A percentile compares a stretch with the other conserved stretches of the same genome.
These are phyloP conservation scores for Scaptodrosophila lebanonensis DNA, from an alignment of 1,140 invertebrate genomes.

Conservation along the genomic window DNA sequence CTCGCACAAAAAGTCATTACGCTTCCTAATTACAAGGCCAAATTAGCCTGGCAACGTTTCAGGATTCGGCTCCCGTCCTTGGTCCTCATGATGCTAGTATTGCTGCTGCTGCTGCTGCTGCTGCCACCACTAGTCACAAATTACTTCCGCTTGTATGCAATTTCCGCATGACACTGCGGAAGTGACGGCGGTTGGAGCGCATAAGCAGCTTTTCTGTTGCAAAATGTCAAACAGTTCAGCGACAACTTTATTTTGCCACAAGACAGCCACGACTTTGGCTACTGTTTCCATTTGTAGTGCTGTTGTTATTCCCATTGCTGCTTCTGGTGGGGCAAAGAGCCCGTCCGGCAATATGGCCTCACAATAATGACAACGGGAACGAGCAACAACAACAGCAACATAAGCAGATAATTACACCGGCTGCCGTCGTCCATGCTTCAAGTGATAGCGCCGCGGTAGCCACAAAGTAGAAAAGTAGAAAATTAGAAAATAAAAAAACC, in stretches of 20 bases:
- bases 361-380: slow-evolving; percentile 17
- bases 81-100: slow-evolving; percentile 30
- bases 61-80: neutral
- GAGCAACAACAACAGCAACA: slow-evolving; percentile 27
- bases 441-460: too few species aligned
- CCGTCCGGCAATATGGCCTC: slow-evolving; percentile 12
- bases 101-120: neutral
- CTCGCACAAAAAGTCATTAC: slow-evolving; percentile 59
- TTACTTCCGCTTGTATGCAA: slow-evolving; percentile 70
- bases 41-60: slow-evolving; percentile 37
- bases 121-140: slow-evolving; percentile 50
- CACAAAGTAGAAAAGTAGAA: slow-evolving; percentile 71
- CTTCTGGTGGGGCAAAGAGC: too few species aligned
- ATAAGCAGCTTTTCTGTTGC: slow-evolving; percentile 65
- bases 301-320: too few species aligned
- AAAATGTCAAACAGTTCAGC: slow-evolving; percentile 62
- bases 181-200: slow-evolving; percentile 33
- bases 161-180: slow-evolving; percentile 49
- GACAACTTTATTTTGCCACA: slow-evolving; percentile 53
- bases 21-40: slow-evolving; percentile 60
- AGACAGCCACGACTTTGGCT: neutral
- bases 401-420: slow-evolving; percentile 72
- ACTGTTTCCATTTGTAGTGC: too few species aligned
- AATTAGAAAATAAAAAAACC: slow-evolving; percentile 73
- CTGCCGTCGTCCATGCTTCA: slow-evolving; percentile 12